Percentiles rank a stretch among this genome's conserved stretches.
Conservation (phyloP, 2,113 vertebrate genomes). For the Abramis brama region DNA sequence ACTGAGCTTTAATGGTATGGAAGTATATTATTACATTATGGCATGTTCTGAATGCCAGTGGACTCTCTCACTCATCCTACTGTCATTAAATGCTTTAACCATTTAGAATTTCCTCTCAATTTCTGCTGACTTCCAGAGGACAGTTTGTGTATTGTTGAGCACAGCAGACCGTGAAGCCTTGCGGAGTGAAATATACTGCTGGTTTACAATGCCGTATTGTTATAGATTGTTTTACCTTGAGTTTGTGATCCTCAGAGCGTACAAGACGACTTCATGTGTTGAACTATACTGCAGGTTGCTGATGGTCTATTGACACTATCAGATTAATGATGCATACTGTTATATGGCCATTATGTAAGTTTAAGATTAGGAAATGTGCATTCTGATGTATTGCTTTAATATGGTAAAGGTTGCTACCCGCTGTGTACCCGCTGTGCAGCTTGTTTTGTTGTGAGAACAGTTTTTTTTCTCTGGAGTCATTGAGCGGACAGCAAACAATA, state of each 20-base stretch:
- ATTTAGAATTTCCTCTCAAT: constrained; percentile 17
- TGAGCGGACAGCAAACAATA: constrained; percentile 46
- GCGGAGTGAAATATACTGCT: neutral
- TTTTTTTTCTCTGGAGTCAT: constrained; percentile 32
- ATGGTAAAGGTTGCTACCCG: constrained; percentile 39
- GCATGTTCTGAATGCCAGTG: constrained; percentile 45
- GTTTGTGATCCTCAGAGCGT: constrained; percentile 12
- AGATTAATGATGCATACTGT: constrained; percentile 2
- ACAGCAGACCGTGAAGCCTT: neutral
- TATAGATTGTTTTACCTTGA: constrained; percentile 22
- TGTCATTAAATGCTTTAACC: constrained; percentile 23
- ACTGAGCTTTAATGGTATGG: neutral
- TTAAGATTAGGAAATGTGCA: constrained; percentile 26
- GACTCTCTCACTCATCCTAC: constrained; percentile 28
- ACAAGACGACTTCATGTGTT: constrained; percentile 31
- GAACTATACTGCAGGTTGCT: neutral
- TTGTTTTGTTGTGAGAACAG: constrained; percentile 35
- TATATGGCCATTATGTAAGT: constrained; percentile 17
- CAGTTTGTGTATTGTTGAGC: constrained; percentile 18
- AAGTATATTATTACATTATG: constrained; percentile 51
- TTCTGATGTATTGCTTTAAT: constrained; percentile 52
- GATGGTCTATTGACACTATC: neutral
- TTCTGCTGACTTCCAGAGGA: constrained; percentile 14
- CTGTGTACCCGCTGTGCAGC: constrained; percentile 29
- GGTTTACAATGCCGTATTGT: constrained; percentile 23